Evolutionary conservation across 2,888 invertebrate species (phyloP), one percentile per base, ranked within the genome.

Genomic region (Phanerotoma sp.): DNA sequence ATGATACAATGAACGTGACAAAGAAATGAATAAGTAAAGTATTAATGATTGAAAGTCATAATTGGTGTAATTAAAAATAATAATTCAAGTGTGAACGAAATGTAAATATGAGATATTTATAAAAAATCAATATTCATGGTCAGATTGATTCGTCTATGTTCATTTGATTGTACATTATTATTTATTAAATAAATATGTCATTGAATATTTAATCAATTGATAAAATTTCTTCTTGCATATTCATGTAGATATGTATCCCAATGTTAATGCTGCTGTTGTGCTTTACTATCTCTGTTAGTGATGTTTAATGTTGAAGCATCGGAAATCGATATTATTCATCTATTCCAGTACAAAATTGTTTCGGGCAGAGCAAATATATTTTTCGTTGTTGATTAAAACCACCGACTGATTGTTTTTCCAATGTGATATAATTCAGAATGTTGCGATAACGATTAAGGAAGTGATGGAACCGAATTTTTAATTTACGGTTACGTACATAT

Each of bases 301-400:
- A 22, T 28, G 28, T 30, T 51, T 13, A 15, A 51, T 51, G 51
- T 51, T 35, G 22, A 45, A 41, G 11, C 44, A 51, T 51, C 45
- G 51, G 51, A 51, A 51, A 51, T 51, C 51, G 45, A 51, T 51
- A 51, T 51, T 35, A 44, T 51, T 51, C 44, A 51, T 51, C 45
- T 45, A 51, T 48, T 48, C 37, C 28, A 16, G 48, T 48, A 48
- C 48, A 38, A 48, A 48, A 48, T 48, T 25, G 48, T 48, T 38
- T 48, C 48, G 25, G 15, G 28, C 38, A 48, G 28, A 48, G 48
- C 38, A 48, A 48, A 48, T 48, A 48, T 48, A 48, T 48, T 48
- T 22, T 22, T 48, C 25, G 21, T 48, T 38, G 48, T 37, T 38
- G 38, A 48, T 48, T 48, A 48, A 48, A 48, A 48, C 48, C 38